Evolutionary conservation across 2,113 vertebrate species (phyloP).

Genomic region (Fulica atra): DNA sequence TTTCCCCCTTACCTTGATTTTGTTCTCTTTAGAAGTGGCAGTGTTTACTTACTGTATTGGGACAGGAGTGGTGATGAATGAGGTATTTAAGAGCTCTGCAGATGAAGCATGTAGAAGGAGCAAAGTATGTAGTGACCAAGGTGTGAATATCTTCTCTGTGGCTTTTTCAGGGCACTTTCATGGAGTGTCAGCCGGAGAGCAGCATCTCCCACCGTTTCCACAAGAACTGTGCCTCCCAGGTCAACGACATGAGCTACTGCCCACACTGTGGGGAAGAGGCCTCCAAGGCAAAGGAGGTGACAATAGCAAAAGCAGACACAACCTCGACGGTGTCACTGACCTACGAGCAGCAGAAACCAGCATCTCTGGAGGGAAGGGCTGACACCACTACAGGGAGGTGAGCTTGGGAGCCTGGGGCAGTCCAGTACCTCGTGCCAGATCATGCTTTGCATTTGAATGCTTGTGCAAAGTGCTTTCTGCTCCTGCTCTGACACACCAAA

Average conservation of each 20-base stretch:
- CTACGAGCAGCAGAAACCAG: constrained; percentile 73
- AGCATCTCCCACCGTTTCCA: constrained; percentile 97
- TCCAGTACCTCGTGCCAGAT: not conserved
- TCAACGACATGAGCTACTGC: constrained; percentile 89
- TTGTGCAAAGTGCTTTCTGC: not conserved
- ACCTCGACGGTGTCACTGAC: constrained; percentile 84
- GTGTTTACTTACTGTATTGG: constrained; percentile 58
- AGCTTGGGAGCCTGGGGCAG: not conserved
- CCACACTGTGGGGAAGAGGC: constrained; percentile 96
- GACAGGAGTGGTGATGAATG: constrained; percentile 24
- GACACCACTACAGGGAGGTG: constrained; percentile 96
- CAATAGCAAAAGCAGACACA: constrained; percentile 81
- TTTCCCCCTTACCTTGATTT: constrained; percentile 14
- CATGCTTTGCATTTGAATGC: not conserved
- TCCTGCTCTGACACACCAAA: not conserved
- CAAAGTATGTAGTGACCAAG: rapidly evolving
- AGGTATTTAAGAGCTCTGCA: not conserved
- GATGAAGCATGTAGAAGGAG: not conserved
- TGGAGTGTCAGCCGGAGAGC: constrained; percentile 95
- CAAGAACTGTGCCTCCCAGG: constrained; percentile 87
- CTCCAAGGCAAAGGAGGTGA: constrained; percentile 89
- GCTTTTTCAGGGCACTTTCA: constrained; percentile 88
- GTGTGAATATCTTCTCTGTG: constrained; percentile 46
- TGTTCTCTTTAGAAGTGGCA: constrained; percentile 56
- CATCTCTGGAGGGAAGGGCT: constrained; percentile 83